phyloP scores from a whole-genome alignment of 2,888 invertebrate species.

The Ophioninae sp. region DNA sequence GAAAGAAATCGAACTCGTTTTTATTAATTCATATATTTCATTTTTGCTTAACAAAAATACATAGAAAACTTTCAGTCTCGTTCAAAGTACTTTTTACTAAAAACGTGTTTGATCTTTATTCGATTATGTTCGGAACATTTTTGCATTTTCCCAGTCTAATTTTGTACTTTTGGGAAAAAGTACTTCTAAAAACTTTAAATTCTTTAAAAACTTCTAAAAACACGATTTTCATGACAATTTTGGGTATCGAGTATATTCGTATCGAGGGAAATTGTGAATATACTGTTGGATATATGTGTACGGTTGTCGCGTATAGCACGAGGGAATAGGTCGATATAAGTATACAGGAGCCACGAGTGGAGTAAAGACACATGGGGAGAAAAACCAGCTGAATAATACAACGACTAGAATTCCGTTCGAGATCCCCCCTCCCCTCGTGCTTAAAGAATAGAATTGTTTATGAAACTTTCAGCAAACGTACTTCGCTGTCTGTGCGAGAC shows the following conservation, averaged over 20 bases:
- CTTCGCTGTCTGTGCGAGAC: background rate
- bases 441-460: conserved; percentile 9
- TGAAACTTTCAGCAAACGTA: background rate
- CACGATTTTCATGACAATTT: too few species aligned
- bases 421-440: background rate
- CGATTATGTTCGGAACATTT: too few species aligned
- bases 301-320: background rate
- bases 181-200: too few species aligned
- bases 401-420: conserved; percentile 3
- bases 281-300: conserved; percentile 13
- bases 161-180: background rate
- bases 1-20: background rate
- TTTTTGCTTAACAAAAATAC: too few species aligned
- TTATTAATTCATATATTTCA: background rate
- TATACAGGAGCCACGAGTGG: conserved; percentile 6
- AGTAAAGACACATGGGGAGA: background rate
- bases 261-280: conserved; percentile 15
- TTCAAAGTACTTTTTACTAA: too few species aligned
- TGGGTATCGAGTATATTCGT: too few species aligned
- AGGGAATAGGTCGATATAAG: conserved; percentile 33
- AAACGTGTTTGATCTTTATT: too few species aligned
- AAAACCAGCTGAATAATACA: conserved; percentile 32
- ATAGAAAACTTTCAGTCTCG: too few species aligned
- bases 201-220: too few species aligned
- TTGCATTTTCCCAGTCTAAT: too few species aligned